Conservation (phyloP, 2,888 invertebrate species). For the Diploptera punctata region DNA sequence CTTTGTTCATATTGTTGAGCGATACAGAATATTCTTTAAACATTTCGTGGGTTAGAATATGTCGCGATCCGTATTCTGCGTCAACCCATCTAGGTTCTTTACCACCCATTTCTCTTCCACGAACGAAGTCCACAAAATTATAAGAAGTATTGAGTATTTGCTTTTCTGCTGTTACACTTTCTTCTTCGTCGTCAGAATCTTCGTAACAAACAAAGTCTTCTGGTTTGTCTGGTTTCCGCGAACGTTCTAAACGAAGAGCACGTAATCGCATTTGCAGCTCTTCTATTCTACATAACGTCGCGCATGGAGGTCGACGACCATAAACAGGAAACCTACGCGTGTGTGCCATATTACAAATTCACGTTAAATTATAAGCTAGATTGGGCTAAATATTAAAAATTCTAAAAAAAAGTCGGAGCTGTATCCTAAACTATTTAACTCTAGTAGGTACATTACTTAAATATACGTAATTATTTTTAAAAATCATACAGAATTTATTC, state of each 20-base stretch:
- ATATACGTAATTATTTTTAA: no score
- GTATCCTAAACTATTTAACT: no score
- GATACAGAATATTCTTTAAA: slow-evolving; percentile 83
- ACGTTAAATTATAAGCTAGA: no score
- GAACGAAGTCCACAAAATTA: slow-evolving; percentile 85
- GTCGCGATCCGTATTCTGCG: slow-evolving; percentile 82
- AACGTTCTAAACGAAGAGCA: slow-evolving; percentile 69
- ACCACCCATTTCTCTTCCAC: slow-evolving; percentile 76
- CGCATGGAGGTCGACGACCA: slow-evolving; percentile 80
- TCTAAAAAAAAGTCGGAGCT: no score
- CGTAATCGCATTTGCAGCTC: slow-evolving; percentile 73
- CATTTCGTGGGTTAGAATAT: slow-evolving; percentile 89
- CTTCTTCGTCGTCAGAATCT: slow-evolving; percentile 87
- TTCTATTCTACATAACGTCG: slow-evolving; percentile 72
- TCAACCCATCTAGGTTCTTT: slow-evolving; percentile 75
- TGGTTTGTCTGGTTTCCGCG: slow-evolving; percentile 83
- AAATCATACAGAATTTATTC: no score
- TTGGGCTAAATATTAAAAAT: no score
- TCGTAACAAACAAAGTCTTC: slow-evolving; percentile 92
- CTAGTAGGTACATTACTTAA: no score
- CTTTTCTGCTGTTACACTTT: slow-evolving; percentile 74
- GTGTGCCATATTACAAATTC: slow-evolving; percentile 66
- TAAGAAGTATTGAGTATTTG: slow-evolving; percentile 79
- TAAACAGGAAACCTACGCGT: slow-evolving; percentile 73
- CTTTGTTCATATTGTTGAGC: slow-evolving; percentile 88